Conservation (phyloP, 2,888 invertebrate species). For the Tolmerus cingulatus region DNA sequence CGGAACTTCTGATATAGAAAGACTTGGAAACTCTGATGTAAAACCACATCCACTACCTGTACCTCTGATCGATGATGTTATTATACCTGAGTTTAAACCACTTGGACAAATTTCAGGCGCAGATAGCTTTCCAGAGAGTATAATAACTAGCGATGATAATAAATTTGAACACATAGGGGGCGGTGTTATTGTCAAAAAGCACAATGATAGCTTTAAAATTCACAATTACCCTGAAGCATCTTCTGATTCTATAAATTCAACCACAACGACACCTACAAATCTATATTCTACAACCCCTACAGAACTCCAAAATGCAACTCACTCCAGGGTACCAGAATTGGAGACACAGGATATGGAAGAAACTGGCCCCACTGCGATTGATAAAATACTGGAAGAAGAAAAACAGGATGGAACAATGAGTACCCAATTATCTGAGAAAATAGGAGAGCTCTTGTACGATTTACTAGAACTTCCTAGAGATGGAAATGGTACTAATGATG, state of each 20-base stretch:
- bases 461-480: constrained; percentile 59
- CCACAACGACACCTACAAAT: background rate
- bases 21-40: constrained; percentile 69
- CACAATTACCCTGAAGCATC: background rate
- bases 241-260: background rate
- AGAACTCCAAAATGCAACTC: background rate
- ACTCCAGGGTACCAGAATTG: background rate
- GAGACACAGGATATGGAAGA: background rate
- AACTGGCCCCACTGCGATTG: background rate
- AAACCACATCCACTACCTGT: constrained; percentile 75
- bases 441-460: constrained; percentile 61
- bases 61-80: constrained; percentile 63
- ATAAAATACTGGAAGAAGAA: background rate
- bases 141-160: constrained; percentile 52
- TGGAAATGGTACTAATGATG: constrained; percentile 29
- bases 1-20: constrained; percentile 69
- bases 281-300: background rate
- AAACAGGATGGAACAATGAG: background rate
- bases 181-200: constrained; percentile 62
- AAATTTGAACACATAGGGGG: constrained; percentile 62
- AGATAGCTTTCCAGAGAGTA: constrained; percentile 53
- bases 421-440: constrained; percentile 54
- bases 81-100: constrained; percentile 59
- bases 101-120: constrained; percentile 54
- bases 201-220: constrained; percentile 42